Conservation (phyloP, 1,140 invertebrate genomes). For the Drosophila cardini region DNA sequence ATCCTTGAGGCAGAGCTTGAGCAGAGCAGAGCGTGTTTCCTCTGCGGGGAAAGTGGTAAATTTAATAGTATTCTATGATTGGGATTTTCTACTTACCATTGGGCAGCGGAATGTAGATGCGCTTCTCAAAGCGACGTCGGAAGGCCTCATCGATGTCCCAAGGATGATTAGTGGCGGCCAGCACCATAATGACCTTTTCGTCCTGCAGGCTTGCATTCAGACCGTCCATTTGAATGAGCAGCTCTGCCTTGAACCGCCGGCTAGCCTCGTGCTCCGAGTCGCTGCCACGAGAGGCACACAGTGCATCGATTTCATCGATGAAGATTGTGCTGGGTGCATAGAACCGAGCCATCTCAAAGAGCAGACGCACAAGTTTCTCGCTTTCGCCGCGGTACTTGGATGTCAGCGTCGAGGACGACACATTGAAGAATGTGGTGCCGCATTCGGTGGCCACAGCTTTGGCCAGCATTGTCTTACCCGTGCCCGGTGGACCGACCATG, state of each 20-base stretch:
- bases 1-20: conserved; percentile 96
- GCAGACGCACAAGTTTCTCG: conserved; percentile 97
- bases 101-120: conserved; percentile 99
- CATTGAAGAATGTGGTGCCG: conserved; percentile 99
- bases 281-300: conserved; percentile 97
- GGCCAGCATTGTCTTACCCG: conserved; percentile 99
- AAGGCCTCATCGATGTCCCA: conserved; percentile 99
- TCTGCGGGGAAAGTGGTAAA: conserved; percentile 73
- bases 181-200: conserved; percentile 96
- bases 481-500: conserved; percentile 88
- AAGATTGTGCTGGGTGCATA: conserved; percentile 99
- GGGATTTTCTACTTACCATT: conserved; percentile 87
- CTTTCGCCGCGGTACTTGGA: conserved; percentile 99
- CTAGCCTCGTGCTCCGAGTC: conserved; percentile 99
- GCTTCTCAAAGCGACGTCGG: conserved; percentile 97
- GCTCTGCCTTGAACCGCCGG: conserved; percentile 98
- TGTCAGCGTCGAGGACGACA: conserved; percentile 98
- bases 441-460: conserved; percentile 99
- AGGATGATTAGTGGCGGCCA: conserved; percentile 99
- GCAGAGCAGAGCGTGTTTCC: conserved; percentile 93
- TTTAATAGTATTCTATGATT: conserved; percentile 1
- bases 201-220: conserved; percentile 86
- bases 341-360: conserved; percentile 99
- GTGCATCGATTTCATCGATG: conserved; percentile 99
- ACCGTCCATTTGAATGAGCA: conserved; percentile 99